Evolutionary conservation across 2,888 invertebrate species (phyloP), one percentile per base, ranked within the genome.

Genomic region (Campaea margaritaria): DNA sequence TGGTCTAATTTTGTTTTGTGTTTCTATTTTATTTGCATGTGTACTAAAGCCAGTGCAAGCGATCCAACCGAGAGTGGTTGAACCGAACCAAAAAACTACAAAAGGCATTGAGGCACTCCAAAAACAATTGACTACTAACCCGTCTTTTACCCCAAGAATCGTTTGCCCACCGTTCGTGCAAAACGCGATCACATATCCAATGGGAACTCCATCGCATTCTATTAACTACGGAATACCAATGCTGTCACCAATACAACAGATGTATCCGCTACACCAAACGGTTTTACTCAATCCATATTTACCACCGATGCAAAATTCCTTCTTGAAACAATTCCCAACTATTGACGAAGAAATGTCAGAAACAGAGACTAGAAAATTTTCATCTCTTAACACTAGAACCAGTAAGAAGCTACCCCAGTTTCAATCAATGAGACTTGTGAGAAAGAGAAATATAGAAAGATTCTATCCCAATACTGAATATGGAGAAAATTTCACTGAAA

Each of bases 31-130:
- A 73, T 78, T 92, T 91, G 80, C 80, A 80, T 85, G 81, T 74
- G 54, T 82, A 78, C 76, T 69, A 74, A 93, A 94, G 95, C 95
- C 91, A 75, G 93, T 93, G 63, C 93, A 93, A 87, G 91, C 91
- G 42, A 93, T 93, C 65, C 93, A 93, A 68, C 93, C 93, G 52
- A 82, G 92, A 86, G 93, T 94, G 71, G 86, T 94, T 69, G 86
- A 90, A 54, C 86, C 86, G 49, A 88, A 83, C 67, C 75, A 76
- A 62, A 92, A 87, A 71, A 73, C 79, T 2, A 68, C 78, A 0
- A 91, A 90, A 80, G 83, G 85, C 47, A 87, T 91, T 14, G 89
- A 86, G 62, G 76, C 82, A 11, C 76, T 93, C 60, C 91, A 93
- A 78, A 91, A 87, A 65, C 93, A 93, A 73, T 65, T 93, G 70